Evolutionary conservation across 2,797 vertebrate genomes (phyloP).

Genomic region (Sylvilagus floridanus): DNA sequence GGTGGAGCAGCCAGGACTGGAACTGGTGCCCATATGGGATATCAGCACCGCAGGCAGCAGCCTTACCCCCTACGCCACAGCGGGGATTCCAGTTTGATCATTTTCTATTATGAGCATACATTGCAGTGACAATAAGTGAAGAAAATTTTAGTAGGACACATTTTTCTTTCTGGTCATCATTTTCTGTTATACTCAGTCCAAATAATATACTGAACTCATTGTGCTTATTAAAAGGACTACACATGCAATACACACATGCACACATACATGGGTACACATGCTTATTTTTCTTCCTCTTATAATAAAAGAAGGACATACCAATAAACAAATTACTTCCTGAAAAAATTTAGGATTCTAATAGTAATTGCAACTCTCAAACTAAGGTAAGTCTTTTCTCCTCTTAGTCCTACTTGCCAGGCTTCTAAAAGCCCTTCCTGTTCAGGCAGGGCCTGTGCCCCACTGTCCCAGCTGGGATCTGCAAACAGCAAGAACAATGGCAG

Average conservation of each 20-base stretch:
- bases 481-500: neutral
- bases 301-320: neutral
- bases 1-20: too few species aligned
- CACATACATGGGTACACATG: neutral
- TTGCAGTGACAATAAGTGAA: neutral
- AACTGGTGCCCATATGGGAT: too few species aligned
- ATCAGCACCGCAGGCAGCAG: too few species aligned
- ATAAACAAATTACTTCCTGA: constrained; percentile 46
- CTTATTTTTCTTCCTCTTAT: neutral
- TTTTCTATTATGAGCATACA: constrained; percentile 20
- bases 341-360: constrained; percentile 49
- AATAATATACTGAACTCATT: neutral
- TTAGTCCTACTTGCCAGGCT: constrained; percentile 36
- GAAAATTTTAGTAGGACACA: neutral
- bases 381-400: constrained; percentile 13
- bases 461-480: neutral
- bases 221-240: constrained; percentile 24
- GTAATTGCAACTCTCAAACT: constrained; percentile 40
- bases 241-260: neutral
- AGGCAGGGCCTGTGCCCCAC: neutral
- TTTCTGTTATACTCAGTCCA: neutral
- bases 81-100: neutral
- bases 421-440: constrained; percentile 2
- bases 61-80: too few species aligned
- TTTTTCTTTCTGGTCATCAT: constrained; percentile 4